phyloP scores from a whole-genome alignment of 2,113 vertebrate species.

The Nicator chloris region DNA sequence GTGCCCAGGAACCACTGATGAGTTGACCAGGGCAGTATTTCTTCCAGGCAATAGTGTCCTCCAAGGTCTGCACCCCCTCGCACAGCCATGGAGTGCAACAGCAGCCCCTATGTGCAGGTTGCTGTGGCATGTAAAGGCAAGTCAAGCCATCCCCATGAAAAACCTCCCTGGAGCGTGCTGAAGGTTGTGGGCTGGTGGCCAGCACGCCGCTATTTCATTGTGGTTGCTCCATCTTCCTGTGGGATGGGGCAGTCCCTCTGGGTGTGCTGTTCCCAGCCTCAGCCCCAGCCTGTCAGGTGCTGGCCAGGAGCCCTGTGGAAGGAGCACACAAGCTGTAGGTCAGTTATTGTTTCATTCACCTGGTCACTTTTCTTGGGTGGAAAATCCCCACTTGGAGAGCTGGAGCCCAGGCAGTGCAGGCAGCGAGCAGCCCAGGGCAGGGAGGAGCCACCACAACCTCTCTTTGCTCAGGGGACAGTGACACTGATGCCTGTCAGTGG shows the following conservation, averaged over 20 bases:
- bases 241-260: neutral
- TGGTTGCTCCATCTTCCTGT: neutral
- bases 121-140: neutral
- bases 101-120: neutral
- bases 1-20: neutral
- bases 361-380: accelerated
- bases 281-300: accelerated
- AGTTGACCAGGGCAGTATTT: neutral
- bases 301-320: neutral
- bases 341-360: neutral
- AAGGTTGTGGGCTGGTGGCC: neutral
- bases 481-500: accelerated
- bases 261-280: neutral
- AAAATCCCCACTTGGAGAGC: neutral
- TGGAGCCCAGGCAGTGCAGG: neutral
- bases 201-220: neutral
- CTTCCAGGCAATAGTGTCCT: neutral
- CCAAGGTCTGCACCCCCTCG: neutral
- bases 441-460: neutral
- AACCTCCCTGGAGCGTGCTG: neutral
- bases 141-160: neutral
- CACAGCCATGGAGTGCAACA: neutral
- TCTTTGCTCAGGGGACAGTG: neutral
- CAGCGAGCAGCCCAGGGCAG: accelerated
- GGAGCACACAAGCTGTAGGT: neutral